Evolutionary conservation across 2,797 vertebrate species (phyloP).

Genomic region (Pogonophryne albipinna): DNA sequence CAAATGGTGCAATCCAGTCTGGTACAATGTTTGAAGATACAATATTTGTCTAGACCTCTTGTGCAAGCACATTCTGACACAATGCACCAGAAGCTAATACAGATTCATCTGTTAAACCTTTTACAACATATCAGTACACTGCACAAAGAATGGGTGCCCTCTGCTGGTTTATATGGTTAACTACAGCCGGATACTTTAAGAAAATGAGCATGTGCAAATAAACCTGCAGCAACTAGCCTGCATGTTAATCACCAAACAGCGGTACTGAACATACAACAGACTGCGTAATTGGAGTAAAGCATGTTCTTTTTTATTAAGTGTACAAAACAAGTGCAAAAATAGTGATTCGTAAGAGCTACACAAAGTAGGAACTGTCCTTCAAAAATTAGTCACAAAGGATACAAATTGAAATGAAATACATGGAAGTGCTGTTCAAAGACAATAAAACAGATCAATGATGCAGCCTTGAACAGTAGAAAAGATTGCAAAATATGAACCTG

Average conservation of each 20-base stretch:
- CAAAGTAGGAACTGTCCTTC: conserved; percentile 75
- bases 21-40: not conserved
- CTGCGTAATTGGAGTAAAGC: conserved; percentile 78
- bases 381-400: conserved; percentile 72
- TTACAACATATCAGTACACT: too few species aligned
- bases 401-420: conserved; percentile 73
- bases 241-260: not conserved
- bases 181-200: not conserved
- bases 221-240: not conserved
- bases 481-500: conserved; percentile 68
- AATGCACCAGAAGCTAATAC: not conserved
- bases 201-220: not conserved
- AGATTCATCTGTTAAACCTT: not conserved
- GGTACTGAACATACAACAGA: conserved; percentile 8
- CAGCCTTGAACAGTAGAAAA: conserved; percentile 64
- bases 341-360: conserved; percentile 83
- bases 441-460: conserved; percentile 60
- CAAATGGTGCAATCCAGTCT: conserved; percentile 5
- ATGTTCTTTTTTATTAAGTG: conserved; percentile 86
- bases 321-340: conserved; percentile 89
- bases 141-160: not conserved
- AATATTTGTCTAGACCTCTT: not conserved
- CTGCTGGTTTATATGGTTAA: conserved; percentile 39
- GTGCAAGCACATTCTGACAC: not conserved
- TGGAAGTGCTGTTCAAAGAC: conserved; percentile 67